Percentiles rank a stretch among this genome's conserved stretches.
phyloP scores from a whole-genome alignment of 2,888 invertebrate species.

The Ferrisia virgata region DNA sequence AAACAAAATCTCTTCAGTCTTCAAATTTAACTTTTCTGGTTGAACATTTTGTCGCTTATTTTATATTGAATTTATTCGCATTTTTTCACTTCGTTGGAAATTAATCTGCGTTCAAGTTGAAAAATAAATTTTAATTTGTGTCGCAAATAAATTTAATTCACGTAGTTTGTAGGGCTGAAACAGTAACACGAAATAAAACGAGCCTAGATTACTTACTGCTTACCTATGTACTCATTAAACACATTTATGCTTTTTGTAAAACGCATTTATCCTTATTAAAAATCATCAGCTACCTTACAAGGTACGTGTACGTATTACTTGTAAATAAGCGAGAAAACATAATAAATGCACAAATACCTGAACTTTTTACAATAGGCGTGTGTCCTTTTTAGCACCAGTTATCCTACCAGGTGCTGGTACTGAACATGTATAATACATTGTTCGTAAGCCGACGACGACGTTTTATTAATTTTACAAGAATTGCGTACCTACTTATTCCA shows the following conservation, averaged over 20 bases:
- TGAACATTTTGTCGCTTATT: neutral
- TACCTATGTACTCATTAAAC: neutral
- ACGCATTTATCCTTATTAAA: too few relatives aligned
- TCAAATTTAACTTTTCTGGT: neutral
- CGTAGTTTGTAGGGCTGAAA: neutral
- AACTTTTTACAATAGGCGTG: too few relatives aligned
- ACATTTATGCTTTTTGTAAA: neutral
- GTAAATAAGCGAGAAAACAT: neutral
- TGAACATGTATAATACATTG: neutral
- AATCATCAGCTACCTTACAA: too few relatives aligned
- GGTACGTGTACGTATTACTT: neutral
- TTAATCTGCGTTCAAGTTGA: neutral
- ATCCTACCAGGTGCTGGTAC: too few relatives aligned
- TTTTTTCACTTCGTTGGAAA: neutral
- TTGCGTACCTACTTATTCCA: neutral
- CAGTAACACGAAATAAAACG: neutral
- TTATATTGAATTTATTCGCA: neutral
- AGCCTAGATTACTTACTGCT: neutral
- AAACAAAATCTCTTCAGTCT: neutral
- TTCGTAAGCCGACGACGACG: neutral
- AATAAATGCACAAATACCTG: neutral
- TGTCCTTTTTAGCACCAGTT: too few relatives aligned
- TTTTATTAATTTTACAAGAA: neutral
- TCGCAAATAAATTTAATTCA: neutral
- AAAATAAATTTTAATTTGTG: neutral